Percentiles rank a stretch among this genome's conserved stretches.
phyloP scores from a whole-genome alignment of 2,888 invertebrate species.

The Sympetrum striolatum region DNA sequence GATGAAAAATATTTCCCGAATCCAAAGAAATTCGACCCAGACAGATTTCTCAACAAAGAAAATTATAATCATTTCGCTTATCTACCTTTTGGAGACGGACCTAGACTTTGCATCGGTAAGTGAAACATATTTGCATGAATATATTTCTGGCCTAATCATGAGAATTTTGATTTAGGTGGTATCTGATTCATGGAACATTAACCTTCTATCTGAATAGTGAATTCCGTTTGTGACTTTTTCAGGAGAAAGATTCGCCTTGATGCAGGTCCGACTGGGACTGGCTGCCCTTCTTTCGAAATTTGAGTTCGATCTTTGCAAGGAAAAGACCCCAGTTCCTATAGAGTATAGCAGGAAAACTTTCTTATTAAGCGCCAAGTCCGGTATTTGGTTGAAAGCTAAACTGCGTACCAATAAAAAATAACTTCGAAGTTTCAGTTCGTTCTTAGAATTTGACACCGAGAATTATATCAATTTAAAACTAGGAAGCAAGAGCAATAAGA shows the following conservation, averaged over 20 bases:
- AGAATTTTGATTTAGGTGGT: neutral
- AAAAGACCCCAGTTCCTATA: neutral
- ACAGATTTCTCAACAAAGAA: constrained; percentile 65
- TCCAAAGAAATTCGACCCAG: constrained; percentile 62
- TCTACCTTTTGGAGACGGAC: constrained; percentile 67
- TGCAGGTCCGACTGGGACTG: neutral
- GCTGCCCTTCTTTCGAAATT: neutral
- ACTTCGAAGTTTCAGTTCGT: neutral
- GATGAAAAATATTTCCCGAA: constrained; percentile 64
- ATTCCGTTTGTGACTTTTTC: neutral
- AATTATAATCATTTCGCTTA: constrained; percentile 61
- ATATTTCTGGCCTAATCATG: constrained; percentile 56
- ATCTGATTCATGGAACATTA: neutral
- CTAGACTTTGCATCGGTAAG: constrained; percentile 68
- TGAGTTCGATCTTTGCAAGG: neutral
- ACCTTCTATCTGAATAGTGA: neutral
- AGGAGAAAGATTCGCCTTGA: constrained; percentile 13
- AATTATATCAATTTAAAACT: too few relatives aligned
- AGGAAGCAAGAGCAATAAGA: too few relatives aligned
- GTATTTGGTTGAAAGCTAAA: constrained; percentile 1
- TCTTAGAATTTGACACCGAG: too few relatives aligned
- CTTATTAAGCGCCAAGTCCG: neutral
- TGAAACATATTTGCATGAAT: constrained; percentile 69
- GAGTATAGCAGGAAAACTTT: neutral
- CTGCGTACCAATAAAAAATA: neutral